Evolutionary conservation across 2,888 invertebrate genomes (phyloP), one percentile per base, ranked within the genome.

Genomic region (Graphium colonna): DNA sequence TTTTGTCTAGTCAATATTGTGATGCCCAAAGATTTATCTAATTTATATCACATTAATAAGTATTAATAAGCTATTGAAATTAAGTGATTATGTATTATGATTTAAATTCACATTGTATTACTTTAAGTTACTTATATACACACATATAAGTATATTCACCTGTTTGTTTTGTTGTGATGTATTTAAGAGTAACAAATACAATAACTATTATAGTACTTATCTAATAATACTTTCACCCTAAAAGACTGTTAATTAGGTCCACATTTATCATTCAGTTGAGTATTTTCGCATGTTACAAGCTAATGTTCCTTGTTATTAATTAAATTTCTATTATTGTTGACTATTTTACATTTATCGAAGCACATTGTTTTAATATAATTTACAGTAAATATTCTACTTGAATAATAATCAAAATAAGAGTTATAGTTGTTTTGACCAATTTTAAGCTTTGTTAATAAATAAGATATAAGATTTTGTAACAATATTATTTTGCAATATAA

Each of bases 221-320:
- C 68, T 71, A 70, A 66, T 49, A 55, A 51, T 45, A 46, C 17
- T 67, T 75, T 75, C 63, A 75, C 71, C 74, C 71, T 75, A 72
- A 62, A 82, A 82, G 82, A 84, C 82, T 82, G 83, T 75, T 77
- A 77, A 67, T 64, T 81, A 80, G 75, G 82, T 79, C 77, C 75
- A 75, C 58, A 40, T 28, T 69, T 55, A 42, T 71, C 68, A 68
- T 70, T 77, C 69, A 60, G 75, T 81, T 77, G 73, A 75, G 73
- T 66, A 55, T 53, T 42, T 62, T 68, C 58, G 67, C 67, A 59
- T 71, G 59, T 66, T 52, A 41, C 45, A 62, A 69, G 59, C 67
- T 55, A 54, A 61, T 56, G 54, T 62, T 63, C 57, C 58, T 60
- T 46, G 48, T 47, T 56, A 60, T 58, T 61, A 59, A 61, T 51